These are phyloP conservation scores for Kuschelorhynchus macadamiae DNA, from an alignment of 2,888 invertebrate species.

Conservation along the genomic window DNA sequence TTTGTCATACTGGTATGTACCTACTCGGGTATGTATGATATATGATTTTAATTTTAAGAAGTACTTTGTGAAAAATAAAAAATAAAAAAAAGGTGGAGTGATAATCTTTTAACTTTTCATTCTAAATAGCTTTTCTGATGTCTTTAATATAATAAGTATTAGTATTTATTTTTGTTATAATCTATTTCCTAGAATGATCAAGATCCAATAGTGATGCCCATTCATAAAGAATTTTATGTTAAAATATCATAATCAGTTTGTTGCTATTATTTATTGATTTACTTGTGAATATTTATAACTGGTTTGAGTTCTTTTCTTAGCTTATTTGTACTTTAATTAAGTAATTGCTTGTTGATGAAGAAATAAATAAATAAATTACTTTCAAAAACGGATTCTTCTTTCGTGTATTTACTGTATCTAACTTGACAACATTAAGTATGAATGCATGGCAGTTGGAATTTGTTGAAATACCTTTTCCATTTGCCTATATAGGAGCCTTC, in stretches of 20 bases:
- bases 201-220: background rate
- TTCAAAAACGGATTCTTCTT: conserved; percentile 7
- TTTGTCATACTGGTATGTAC: background rate
- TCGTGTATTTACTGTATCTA: conserved; percentile 13
- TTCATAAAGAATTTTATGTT: background rate
- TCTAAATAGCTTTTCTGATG: background rate
- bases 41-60: background rate
- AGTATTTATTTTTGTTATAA: background rate
- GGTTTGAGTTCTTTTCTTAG: background rate
- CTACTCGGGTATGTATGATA: too few relatives aligned
- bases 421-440: conserved; percentile 3
- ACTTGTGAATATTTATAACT: too few relatives aligned
- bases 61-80: background rate
- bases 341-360: background rate
- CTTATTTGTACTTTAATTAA: background rate
- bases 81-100: background rate
- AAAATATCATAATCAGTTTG: too few relatives aligned
- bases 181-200: conserved; percentile 5
- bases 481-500: conserved; percentile 1
- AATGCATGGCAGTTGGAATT: conserved; percentile 5
- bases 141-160: background rate
- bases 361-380: background rate
- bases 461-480: conserved; percentile 2
- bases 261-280: too few relatives aligned
- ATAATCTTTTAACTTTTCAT: background rate